Evolutionary conservation across 1,140 invertebrate genomes (phyloP).

Genomic region (Mactra quadrangularis): DNA sequence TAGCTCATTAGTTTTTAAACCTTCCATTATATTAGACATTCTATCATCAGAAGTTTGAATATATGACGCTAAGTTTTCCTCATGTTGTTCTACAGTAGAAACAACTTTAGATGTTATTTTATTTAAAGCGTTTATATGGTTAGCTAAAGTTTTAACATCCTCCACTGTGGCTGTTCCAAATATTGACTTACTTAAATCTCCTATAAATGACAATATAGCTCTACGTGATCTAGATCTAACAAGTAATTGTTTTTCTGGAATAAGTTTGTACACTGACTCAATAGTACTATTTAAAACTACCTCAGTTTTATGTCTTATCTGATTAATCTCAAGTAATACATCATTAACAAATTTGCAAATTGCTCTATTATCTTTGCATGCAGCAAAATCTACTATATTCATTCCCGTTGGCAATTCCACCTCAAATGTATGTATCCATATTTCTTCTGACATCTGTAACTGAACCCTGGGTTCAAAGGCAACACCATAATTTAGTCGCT

Average conservation of each 20-base stretch:
- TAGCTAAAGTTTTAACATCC: constrained; percentile 41
- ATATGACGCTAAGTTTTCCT: constrained; percentile 28
- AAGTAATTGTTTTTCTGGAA: constrained; percentile 2
- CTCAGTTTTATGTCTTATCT: constrained; percentile 1
- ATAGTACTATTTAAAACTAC: background rate
- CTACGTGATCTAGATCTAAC: background rate
- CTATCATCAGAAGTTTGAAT: constrained; percentile 16
- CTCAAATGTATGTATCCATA: constrained; percentile 24
- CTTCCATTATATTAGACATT: constrained; percentile 23
- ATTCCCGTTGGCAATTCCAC: constrained; percentile 6
- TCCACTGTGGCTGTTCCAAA: constrained; percentile 57
- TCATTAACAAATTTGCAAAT: background rate
- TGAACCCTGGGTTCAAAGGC: constrained; percentile 4
- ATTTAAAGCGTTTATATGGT: constrained; percentile 29
- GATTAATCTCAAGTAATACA: constrained; percentile 17
- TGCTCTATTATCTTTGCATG: background rate
- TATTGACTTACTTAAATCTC: background rate
- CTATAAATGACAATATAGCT: background rate
- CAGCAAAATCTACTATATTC: background rate
- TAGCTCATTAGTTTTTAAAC: constrained; percentile 25
- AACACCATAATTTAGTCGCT: constrained; percentile 27
- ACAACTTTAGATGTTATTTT: constrained; percentile 29
- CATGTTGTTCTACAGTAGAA: constrained; percentile 28
- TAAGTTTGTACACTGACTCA: background rate
- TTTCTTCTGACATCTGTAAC: background rate